These are phyloP conservation scores for Axea sp. DNA, from an alignment of 2,888 invertebrate species.

Conservation along the genomic window DNA sequence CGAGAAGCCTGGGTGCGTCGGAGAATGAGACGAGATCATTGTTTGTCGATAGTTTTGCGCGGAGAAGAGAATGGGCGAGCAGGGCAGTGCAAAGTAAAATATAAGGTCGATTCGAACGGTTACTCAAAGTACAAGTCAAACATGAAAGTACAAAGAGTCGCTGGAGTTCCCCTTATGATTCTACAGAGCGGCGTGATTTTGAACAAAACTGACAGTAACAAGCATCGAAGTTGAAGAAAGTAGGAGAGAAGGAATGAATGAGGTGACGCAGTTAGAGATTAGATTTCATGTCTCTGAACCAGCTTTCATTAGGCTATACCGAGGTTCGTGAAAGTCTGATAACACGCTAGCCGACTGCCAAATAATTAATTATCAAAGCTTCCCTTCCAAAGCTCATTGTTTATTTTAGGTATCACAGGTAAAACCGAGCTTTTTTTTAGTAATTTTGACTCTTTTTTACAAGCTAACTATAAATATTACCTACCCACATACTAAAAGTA, in stretches of 20 bases:
- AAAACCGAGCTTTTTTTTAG: too few species aligned
- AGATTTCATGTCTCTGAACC: conserved; percentile 44
- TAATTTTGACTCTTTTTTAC: too few species aligned
- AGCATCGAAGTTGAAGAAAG: conserved; percentile 7
- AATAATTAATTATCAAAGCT: conserved; percentile 40
- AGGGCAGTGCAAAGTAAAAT: conserved; percentile 67
- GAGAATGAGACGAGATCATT: conserved; percentile 50
- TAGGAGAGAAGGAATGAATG: neutral
- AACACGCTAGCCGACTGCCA: too few species aligned
- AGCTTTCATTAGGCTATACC: conserved; percentile 24
- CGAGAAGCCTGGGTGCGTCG: conserved; percentile 30
- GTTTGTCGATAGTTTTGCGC: conserved; percentile 51
- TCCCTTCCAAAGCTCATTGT: too few species aligned
- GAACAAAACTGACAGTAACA: conserved; percentile 44
- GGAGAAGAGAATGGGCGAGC: neutral
- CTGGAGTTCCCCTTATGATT: conserved; percentile 25
- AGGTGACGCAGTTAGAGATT: conserved; percentile 16
- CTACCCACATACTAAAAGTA: too few species aligned
- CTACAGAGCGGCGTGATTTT: conserved; percentile 7
- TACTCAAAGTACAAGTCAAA: conserved; percentile 71
- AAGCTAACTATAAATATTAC: too few species aligned
- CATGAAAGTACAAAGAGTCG: conserved; percentile 62
- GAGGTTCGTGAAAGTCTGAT: conserved; percentile 10
- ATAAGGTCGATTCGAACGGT: conserved; percentile 68
- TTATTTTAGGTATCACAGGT: too few species aligned